Conservation (phyloP, 2,888 invertebrate species). For the Empis stercorea region DNA sequence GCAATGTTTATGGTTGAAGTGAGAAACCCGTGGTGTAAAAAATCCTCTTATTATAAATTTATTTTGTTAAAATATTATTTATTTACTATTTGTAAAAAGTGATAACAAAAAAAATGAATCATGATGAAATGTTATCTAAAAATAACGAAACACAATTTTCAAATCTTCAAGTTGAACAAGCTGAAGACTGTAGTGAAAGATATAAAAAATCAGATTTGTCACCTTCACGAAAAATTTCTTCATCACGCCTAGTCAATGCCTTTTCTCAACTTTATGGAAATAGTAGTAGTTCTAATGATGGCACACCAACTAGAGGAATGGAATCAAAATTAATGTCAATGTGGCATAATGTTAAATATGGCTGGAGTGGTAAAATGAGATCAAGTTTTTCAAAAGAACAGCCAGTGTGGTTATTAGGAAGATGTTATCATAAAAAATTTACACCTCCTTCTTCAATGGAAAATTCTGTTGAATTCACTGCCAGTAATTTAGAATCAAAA, state of each 20-base stretch:
- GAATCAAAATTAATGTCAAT: slow-evolving; percentile 72
- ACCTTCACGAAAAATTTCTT: slow-evolving; percentile 35
- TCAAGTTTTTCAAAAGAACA: slow-evolving; percentile 72
- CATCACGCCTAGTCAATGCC: slow-evolving; percentile 33
- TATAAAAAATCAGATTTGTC: slow-evolving; percentile 16
- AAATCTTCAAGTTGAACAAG: neutral
- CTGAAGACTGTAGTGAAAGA: neutral
- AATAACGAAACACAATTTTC: neutral
- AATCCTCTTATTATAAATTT: too few relatives aligned
- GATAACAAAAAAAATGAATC: too few relatives aligned
- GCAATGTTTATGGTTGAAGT: too few relatives aligned
- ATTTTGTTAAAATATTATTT: too few relatives aligned
- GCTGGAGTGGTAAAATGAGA: slow-evolving; percentile 68
- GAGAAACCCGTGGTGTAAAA: too few relatives aligned
- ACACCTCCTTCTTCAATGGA: slow-evolving; percentile 43
- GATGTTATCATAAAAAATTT: slow-evolving; percentile 64
- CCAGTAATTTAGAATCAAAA: slow-evolving; percentile 14
- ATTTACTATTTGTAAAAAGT: too few relatives aligned
- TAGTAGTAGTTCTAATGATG: slow-evolving; percentile 23
- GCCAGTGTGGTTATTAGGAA: slow-evolving; percentile 74
- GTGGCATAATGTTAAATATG: slow-evolving; percentile 89
- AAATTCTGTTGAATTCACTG: slow-evolving; percentile 30
- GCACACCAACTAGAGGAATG: slow-evolving; percentile 46
- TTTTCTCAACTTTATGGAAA: slow-evolving; percentile 31
- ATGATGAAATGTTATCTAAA: too few relatives aligned